Evolutionary conservation across 2,888 invertebrate genomes (phyloP), one percentile per base, ranked within the genome.

Genomic region (Smittia sp.): DNA sequence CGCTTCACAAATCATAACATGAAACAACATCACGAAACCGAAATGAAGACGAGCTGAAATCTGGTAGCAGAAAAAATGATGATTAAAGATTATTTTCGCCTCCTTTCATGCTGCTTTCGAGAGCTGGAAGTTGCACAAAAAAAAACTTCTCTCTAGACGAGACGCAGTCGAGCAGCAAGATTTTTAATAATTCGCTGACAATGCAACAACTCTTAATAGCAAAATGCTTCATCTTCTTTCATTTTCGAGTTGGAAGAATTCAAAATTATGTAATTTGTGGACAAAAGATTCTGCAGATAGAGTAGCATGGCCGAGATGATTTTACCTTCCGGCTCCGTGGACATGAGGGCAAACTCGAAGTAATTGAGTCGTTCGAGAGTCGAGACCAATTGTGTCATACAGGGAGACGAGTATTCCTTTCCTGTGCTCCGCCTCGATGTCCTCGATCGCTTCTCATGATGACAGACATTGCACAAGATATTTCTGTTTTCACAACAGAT

Each of bases 181-280:
- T 70, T 70, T 70, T 70, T 70, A 70, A 70, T 70, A 70, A 70
- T 70, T 70, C 46, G 70, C 70, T 70, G 70, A 70, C 70, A 70
- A 70, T 70, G 70, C 70, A 70, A 70, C 46, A 46, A 46, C 15
- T 46, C n/a, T 46, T 46, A 46, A 46, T 46, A 46, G 46, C 46
- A 46, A 39, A 39, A 46, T 15, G 6, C 46, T 13, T n/a, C 46
- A 46, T 46, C n/a, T 46, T 46, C 46, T 2, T 46, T n/a, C 7
- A 58, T 4, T 66, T 66, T 66, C 38, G 20, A 38, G 66, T 66
- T 38, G 38, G 38, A 27, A 66, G 38, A 38, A 18, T 66, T 38
- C 66, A 27, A 38, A 66, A 66, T 58, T 58, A 58, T 58, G 58
- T 58, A 58, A 58, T 58, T 58, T n/a, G 46, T 46, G 6, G 22